Evolutionary conservation across 2,797 vertebrate species (phyloP), one percentile per base, ranked within the genome.

Genomic region (Cyprinodon diabolis): DNA sequence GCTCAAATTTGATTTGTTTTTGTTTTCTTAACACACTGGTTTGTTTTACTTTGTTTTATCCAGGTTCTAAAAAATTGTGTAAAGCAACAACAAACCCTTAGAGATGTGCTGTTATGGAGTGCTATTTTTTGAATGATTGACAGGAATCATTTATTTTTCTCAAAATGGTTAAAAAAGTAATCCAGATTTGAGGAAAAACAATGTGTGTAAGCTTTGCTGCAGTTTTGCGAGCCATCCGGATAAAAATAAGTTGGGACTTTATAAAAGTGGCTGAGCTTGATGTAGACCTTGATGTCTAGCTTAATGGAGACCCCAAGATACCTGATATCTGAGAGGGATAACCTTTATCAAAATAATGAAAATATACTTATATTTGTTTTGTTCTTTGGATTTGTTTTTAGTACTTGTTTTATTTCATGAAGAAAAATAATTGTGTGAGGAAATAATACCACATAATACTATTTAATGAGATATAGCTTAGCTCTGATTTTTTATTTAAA

Each of bases 1-100:
- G 89, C 90, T 94, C 90, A 93, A 93, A 87, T 93, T 92, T 91
- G 86, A 91, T 92, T 94, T 89, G 89, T 86, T 93, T 94, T 93
- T 92, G 90, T 92, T 88, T 89, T 87, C 90, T 87, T 83, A 86
- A 89, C 85, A 92, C 84, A 70, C 74, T 78, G 73, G 80, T 90
- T 93, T 91, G 81, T n/a, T n/a, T n/a, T n/a, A n/a, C n/a, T n/a
- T n/a, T n/a, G n/a, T 82, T 71, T 76, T 84, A 74, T 85, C 70
- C 68, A 76, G 77, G 66, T 67, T 47, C 51, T 49, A 70, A 72
- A 68, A 30, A 30, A 30, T 30, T 30, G 76, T 68, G 80, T 72
- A 49, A 79, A 75, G 83, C 77, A 55, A 30, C 43, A 81, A 78
- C 84, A 25, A 62, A 69, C 72, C 43, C 72, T 71, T 60, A 84